Conservation (phyloP, 2,797 vertebrate species). For the Ctenopoma kingsleyae region DNA sequence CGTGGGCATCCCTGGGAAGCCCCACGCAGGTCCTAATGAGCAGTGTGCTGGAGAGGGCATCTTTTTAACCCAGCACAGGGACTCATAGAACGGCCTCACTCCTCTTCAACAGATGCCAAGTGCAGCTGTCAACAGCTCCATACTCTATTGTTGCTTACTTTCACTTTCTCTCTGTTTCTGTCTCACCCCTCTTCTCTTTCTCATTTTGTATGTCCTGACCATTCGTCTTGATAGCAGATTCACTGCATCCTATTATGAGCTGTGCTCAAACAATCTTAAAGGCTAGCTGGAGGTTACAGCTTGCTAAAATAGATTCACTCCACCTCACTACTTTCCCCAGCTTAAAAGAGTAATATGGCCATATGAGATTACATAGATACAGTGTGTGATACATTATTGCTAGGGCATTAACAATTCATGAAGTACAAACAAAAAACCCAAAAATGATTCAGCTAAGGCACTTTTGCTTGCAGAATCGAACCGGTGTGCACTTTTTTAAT, state of each 20-base stretch:
- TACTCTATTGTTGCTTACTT: conserved; percentile 76
- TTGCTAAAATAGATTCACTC: conserved; percentile 65
- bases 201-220: conserved; percentile 32
- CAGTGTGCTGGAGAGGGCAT: conserved; percentile 90
- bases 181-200: conserved; percentile 34
- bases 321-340: conserved; percentile 47
- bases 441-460: conserved; percentile 70
- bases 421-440: conserved; percentile 72
- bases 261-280: conserved; percentile 58
- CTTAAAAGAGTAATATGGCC: conserved; percentile 74
- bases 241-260: conserved; percentile 61
- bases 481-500: conserved; percentile 73
- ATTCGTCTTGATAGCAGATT: conserved; percentile 56
- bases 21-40: conserved; percentile 91
- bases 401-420: conserved; percentile 81
- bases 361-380: conserved; percentile 76
- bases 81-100: conserved; percentile 89
- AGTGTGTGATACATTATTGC: conserved; percentile 76
- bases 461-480: conserved; percentile 73
- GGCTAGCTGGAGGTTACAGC: conserved; percentile 69
- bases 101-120: conserved; percentile 93
- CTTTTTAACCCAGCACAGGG: conserved; percentile 94
- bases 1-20: conserved; percentile 85
- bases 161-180: conserved; percentile 52
- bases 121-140: conserved; percentile 91